phyloP scores from a whole-genome alignment of 2,888 invertebrate genomes.

The Thera obeliscata region DNA sequence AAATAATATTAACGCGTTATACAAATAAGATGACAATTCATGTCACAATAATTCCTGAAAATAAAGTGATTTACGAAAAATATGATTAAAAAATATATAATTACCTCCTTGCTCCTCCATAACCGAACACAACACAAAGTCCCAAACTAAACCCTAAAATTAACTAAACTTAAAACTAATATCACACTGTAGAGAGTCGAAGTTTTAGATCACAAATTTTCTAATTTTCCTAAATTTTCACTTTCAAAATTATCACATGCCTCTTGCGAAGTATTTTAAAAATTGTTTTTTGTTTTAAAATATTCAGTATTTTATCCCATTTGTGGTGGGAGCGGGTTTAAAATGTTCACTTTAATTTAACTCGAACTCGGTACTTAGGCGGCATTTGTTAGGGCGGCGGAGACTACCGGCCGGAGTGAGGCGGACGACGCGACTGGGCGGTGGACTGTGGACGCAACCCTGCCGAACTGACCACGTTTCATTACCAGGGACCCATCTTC shows the following conservation, averaged over 20 bases:
- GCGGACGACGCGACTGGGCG: conserved; percentile 32
- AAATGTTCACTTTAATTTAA: conserved; percentile 68
- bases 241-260: conserved; percentile 16
- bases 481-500: background rate
- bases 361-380: conserved; percentile 68
- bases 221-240: conserved; percentile 19
- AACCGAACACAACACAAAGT: conserved; percentile 47
- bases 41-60: background rate
- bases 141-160: conserved; percentile 50
- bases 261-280: background rate
- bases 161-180: conserved; percentile 68
- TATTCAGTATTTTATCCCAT: conserved; percentile 65
- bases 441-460: background rate
- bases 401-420: conserved; percentile 31
- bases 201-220: conserved; percentile 41
- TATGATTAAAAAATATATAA: conserved; percentile 20
- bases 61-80: no score
- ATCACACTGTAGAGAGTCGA: conserved; percentile 65
- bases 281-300: background rate
- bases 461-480: background rate
- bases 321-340: conserved; percentile 49
- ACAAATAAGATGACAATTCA: no score
- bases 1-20: no score
- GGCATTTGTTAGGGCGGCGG: conserved; percentile 57
- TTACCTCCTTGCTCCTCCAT: conserved; percentile 79